Conservation (phyloP, 2,888 invertebrate genomes). For the Imbricaverruca yamaguchii region DNA sequence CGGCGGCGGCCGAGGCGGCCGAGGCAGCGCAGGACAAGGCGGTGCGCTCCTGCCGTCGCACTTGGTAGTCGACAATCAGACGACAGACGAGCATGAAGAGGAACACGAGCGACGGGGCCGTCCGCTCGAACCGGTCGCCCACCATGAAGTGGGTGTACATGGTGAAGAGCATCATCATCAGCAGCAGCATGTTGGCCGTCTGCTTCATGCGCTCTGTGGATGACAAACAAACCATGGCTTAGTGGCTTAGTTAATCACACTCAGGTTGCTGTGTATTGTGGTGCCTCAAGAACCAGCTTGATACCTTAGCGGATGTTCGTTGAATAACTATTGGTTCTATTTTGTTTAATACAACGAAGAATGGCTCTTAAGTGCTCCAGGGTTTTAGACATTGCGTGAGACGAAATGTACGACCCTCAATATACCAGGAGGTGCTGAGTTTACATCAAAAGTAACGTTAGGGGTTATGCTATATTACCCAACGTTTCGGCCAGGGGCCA, state of each 20-base stretch:
- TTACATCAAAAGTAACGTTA: too few species aligned
- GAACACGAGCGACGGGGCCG: conserved; percentile 79
- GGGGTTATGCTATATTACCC: too few species aligned
- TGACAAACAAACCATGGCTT: neutral
- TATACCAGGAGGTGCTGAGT: too few species aligned
- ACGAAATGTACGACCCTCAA: too few species aligned
- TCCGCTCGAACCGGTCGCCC: conserved; percentile 82
- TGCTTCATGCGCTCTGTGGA: conserved; percentile 78
- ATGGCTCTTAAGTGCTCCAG: too few species aligned
- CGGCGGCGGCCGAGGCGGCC: neutral
- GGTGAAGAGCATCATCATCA: conserved; percentile 76
- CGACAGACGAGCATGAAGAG: conserved; percentile 86
- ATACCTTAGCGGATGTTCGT: too few species aligned
- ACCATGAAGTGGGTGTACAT: conserved; percentile 90
- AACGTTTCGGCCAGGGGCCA: too few species aligned
- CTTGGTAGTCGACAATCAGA: conserved; percentile 69
- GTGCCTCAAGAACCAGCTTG: too few species aligned
- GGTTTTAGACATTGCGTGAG: too few species aligned
- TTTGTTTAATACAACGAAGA: too few species aligned
- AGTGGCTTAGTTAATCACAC: neutral
- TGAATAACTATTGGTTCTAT: too few species aligned
- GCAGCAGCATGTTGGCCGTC: conserved; percentile 72
- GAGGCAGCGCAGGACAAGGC: neutral
- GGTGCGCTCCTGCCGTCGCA: conserved; percentile 39
- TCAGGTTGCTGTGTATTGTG: too few species aligned